A percentile compares a stretch with the other conserved stretches of the same genome.
Evolutionary conservation across 2,888 invertebrate species (phyloP).

Genomic region (Drosophila subquinaria): DNA sequence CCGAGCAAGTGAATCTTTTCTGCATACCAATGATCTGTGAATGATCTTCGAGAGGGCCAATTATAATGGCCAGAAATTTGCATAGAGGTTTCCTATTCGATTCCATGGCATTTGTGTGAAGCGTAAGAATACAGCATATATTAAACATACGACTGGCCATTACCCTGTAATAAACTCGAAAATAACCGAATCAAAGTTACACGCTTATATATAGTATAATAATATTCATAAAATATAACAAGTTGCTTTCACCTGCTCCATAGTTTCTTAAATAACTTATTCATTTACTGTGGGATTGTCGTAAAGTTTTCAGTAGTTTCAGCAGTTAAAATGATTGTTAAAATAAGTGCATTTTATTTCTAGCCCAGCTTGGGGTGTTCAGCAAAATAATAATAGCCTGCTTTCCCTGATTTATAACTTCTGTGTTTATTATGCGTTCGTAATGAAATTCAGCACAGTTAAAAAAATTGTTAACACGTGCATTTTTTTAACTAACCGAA

Average conservation of each 20-base stretch:
- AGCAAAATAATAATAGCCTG: neutral
- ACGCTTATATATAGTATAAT: too few species aligned
- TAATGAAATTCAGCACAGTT: neutral
- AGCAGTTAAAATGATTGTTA: neutral
- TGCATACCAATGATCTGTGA: conserved; percentile 13
- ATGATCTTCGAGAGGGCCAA: conserved; percentile 22
- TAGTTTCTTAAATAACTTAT: neutral
- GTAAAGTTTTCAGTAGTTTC: neutral
- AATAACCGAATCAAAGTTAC: neutral
- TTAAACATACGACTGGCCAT: conserved; percentile 13
- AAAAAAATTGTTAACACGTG: neutral
- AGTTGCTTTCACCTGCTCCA: neutral
- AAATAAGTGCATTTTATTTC: too few species aligned
- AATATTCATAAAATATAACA: neutral
- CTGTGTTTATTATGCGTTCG: neutral
- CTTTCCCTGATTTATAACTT: neutral
- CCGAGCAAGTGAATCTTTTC: conserved; percentile 30
- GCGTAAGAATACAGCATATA: neutral
- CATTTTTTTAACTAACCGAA: neutral
- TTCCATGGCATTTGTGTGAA: neutral
- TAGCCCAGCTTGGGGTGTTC: neutral
- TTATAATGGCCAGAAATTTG: conserved; percentile 23
- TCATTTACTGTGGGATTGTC: neutral
- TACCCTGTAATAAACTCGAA: neutral
- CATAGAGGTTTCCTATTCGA: conserved; percentile 11